phyloP scores from a whole-genome alignment of 2,888 invertebrate species.

The Norana najaformis region DNA sequence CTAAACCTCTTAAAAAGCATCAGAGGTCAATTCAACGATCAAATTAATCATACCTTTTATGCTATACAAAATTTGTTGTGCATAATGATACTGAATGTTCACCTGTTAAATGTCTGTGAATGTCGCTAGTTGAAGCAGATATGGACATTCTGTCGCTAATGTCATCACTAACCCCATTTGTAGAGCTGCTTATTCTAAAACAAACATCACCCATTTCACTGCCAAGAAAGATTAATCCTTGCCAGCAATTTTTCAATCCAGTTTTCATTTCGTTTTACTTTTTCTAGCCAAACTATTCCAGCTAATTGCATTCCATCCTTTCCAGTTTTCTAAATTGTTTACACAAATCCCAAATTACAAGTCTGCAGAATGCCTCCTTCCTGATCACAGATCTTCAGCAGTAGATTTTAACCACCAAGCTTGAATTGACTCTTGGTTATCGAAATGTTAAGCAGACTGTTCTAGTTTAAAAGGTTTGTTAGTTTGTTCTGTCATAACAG shows the following conservation, averaged over 20 bases:
- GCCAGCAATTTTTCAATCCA: too few relatives aligned
- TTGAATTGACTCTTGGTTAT: neutral
- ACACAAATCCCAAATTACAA: neutral
- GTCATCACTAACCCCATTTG: neutral
- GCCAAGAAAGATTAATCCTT: neutral
- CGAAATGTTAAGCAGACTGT: neutral
- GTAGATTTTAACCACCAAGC: neutral
- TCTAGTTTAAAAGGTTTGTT: neutral
- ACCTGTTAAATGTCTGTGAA: neutral
- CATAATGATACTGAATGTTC: too few relatives aligned
- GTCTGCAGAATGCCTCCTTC: neutral
- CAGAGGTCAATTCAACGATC: neutral
- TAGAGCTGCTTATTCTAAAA: neutral
- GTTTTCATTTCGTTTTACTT: neutral
- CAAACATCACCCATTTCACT: neutral
- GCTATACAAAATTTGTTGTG: neutral
- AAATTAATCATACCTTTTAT: neutral
- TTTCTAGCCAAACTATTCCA: neutral
- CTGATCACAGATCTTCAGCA: neutral
- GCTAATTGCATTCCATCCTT: too few relatives aligned
- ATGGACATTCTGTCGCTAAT: neutral
- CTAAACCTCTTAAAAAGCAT: neutral
- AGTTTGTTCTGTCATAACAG: neutral
- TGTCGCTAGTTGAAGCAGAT: conserved; percentile 15
- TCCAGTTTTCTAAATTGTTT: neutral